phyloP scores from a whole-genome alignment of 2,797 vertebrate species.

The Oreortyx pictus region DNA sequence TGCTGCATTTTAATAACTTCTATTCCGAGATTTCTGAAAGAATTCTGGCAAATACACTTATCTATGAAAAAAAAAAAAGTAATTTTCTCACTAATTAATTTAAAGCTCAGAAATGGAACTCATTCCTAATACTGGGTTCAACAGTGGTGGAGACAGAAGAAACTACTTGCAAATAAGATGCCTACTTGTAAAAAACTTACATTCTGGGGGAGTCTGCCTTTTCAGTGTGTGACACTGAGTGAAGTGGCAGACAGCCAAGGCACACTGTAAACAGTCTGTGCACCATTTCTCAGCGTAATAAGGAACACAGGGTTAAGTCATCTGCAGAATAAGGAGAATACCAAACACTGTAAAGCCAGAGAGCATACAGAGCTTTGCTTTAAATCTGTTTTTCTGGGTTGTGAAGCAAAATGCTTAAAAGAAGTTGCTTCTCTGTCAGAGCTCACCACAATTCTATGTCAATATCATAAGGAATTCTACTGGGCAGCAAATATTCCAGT shows the following conservation, averaged over 20 bases:
- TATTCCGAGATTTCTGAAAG: not conserved
- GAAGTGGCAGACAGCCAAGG: not conserved
- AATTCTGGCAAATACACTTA: not conserved
- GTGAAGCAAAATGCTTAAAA: not conserved
- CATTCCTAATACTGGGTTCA: not conserved
- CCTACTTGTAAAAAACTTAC: not conserved
- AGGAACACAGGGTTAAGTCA: not conserved
- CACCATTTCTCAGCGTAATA: not conserved
- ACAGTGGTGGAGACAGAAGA: not conserved
- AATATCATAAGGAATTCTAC: not conserved
- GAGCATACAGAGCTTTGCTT: not conserved
- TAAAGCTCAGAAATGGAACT: not conserved
- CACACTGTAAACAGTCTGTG: not conserved
- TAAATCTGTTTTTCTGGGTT: not conserved
- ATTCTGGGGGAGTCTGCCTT: not conserved
- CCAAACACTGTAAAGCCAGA: not conserved
- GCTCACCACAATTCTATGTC: not conserved
- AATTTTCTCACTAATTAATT: not conserved
- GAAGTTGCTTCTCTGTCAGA: not conserved
- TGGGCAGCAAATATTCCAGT: not conserved
- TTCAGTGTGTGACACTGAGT: not conserved
- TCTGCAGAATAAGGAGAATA: not conserved
- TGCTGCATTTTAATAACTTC: not conserved
- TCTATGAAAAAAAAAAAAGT: not conserved
- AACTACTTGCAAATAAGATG: not conserved